Base-by-base conservation (phyloP, 1,140 invertebrate genomes). In the Aphelenchoides avenae region DNA sequence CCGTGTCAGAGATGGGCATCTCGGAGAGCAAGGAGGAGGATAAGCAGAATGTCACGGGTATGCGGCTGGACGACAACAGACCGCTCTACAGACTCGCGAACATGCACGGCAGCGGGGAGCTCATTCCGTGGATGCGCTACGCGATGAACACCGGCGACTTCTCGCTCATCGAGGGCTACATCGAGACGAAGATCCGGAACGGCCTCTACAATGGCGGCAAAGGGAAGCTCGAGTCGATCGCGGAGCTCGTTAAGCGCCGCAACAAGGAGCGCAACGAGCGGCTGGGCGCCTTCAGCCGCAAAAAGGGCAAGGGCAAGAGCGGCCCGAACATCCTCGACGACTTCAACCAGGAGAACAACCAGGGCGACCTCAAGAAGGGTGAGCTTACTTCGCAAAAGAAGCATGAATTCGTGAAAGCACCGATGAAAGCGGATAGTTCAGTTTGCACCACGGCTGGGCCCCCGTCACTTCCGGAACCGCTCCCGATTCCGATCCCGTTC, bases 291-390 rank as follows among this genome's bases (percentile, higher is more conserved):
- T 72, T 60, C 42, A 51, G 31, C 30, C 46, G 73, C 26, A 75
- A 75, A 57, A 75, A 75, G 44, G 73, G 73, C 40, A 75, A 77
- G 56, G 73, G 73, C 48, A 75, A 75, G 43, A 75, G 73, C 49
- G 73, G 73, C 4, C 73, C 73, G 11, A 75, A 75, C 43, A 75
- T 75, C 34, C 37, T 75, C 43, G 74, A 75, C 33, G 74, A 77
- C 37, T 77, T 75, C 50, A 75, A 75, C 40, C 73, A 75, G 51
- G 73, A 75, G 37, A 55, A 49, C 31, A 64, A 69, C 20, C 68
- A 73, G 51, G 73, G 73, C 29, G 74, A 75, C 44, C 40, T 75
- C 52, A 77, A 77, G 39, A 75, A 75, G 57, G 71, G 71, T 71
- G 30, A 11, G 20, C 13, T 30, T 24, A 55, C 55, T 9, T 61